Percentiles rank a stretch among this genome's conserved stretches.
Conservation (phyloP, 2,888 invertebrate species). For the Lithophane semibrunnea region DNA sequence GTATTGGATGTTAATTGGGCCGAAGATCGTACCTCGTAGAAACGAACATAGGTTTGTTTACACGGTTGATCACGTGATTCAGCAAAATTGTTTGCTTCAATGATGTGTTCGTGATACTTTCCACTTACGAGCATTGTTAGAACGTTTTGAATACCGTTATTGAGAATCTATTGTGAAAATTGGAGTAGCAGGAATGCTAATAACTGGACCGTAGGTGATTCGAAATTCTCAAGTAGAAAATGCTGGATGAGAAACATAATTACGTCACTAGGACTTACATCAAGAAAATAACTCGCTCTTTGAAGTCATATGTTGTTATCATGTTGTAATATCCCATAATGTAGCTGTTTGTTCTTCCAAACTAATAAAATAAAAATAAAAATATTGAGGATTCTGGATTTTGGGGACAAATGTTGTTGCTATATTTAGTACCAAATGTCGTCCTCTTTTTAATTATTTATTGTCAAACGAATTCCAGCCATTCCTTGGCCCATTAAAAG, state of each 20-base stretch:
- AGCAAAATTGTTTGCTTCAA: constrained; percentile 60
- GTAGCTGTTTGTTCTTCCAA: too few species aligned
- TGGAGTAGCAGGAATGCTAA: constrained; percentile 49
- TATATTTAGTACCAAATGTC: neutral
- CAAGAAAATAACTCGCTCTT: neutral
- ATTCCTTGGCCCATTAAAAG: constrained; percentile 51
- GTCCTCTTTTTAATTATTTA: neutral
- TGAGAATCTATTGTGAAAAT: constrained; percentile 55
- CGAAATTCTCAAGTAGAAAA: constrained; percentile 9
- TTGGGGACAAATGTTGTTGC: neutral
- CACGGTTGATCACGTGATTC: constrained; percentile 55
- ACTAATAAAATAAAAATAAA: too few species aligned
- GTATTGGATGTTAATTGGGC: constrained; percentile 65
- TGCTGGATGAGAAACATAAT: neutral
- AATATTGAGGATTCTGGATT: neutral
- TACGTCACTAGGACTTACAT: neutral
- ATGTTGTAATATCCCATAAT: too few species aligned
- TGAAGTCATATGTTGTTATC: neutral
- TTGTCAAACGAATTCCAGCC: constrained; percentile 23
- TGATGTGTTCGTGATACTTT: constrained; percentile 66
- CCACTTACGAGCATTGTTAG: constrained; percentile 57
- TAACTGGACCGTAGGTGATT: constrained; percentile 22
- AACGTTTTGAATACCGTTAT: constrained; percentile 57
- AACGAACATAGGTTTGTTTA: constrained; percentile 53
- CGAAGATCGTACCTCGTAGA: constrained; percentile 45